Base-by-base conservation (phyloP, 1,140 invertebrate species). In the Lepidostoma basale region DNA sequence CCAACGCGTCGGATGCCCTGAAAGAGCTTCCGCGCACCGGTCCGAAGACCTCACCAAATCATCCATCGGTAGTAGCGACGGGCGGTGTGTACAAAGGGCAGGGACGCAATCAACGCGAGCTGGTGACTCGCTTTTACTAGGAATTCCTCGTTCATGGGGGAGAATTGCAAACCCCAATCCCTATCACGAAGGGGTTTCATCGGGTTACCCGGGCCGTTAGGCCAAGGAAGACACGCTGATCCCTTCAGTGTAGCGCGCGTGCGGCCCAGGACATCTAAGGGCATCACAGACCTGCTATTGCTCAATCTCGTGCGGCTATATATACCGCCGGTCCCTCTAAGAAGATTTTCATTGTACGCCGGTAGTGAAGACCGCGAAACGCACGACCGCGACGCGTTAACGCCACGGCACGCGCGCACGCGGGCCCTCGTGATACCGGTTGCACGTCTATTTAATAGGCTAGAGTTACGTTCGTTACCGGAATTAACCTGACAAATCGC, bases 401-500 rank as follows among this genome's bases (percentile, higher is more conserved):
- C n/a, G n/a, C n/a, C n/a, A n/a, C n/a, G n/a, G n/a, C n/a, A n/a
- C n/a, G n/a, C n/a, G n/a, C n/a, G n/a, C n/a, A n/a, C n/a, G n/a
- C n/a, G n/a, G n/a, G n/a, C n/a, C n/a, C n/a, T n/a, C n/a, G n/a
- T 72, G 69, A 74, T 75, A 80, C 76, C 76, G 73, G 66, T 68
- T 65, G 62, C 74, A 77, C 81, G 80, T 79, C 86, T 89, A 89
- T 85, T 89, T 88, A 89, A 83, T 82, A 89, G 85, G 86, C 82
- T 85, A 86, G 86, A 80, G 82, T 90, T 87, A 91, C 88, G 88
- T 89, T 90, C 89, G 89, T 92, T 91, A 91, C 88, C 88, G 89
- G 86, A 92, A 92, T 91, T 89, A 92, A 92, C 86, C 89, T 90
- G 89, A 92, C 88, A 92, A n/a, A n/a, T n/a, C n/a, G n/a, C n/a